These are phyloP conservation scores for Ostrea edulis DNA, from an alignment of 1,140 invertebrate genomes.

Conservation along the genomic window DNA sequence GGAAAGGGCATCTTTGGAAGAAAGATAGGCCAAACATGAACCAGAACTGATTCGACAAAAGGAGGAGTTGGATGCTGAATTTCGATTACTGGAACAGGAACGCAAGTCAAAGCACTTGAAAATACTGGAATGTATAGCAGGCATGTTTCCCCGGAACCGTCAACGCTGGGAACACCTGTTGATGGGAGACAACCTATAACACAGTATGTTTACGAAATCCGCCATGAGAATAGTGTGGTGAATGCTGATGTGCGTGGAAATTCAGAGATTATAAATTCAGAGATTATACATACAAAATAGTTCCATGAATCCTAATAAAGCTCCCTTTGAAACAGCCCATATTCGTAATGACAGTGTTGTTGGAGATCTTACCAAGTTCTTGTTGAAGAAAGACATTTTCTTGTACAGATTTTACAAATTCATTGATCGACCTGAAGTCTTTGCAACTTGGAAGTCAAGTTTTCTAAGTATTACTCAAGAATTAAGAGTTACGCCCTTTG, in stretches of 20 bases:
- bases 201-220: background rate
- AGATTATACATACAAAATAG: background rate
- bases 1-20: no score
- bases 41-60: no score
- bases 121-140: no score
- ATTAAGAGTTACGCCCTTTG: conserved; percentile 36
- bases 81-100: no score
- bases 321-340: no score
- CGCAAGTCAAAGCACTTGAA: no score
- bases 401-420: background rate
- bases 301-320: background rate
- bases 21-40: no score
- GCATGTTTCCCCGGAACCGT: no score
- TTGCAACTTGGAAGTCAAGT: conserved; percentile 1
- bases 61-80: no score
- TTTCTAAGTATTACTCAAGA: conserved; percentile 43
- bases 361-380: no score
- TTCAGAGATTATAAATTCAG: background rate
- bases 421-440: conserved; percentile 1
- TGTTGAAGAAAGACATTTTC: conserved; percentile 41
- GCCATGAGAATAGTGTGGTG: background rate
- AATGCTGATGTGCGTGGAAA: background rate
- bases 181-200: background rate
- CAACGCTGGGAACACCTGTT: background rate
- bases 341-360: no score